Base-by-base conservation (phyloP, 2,797 vertebrate species). In the Chelon labrosus region DNA sequence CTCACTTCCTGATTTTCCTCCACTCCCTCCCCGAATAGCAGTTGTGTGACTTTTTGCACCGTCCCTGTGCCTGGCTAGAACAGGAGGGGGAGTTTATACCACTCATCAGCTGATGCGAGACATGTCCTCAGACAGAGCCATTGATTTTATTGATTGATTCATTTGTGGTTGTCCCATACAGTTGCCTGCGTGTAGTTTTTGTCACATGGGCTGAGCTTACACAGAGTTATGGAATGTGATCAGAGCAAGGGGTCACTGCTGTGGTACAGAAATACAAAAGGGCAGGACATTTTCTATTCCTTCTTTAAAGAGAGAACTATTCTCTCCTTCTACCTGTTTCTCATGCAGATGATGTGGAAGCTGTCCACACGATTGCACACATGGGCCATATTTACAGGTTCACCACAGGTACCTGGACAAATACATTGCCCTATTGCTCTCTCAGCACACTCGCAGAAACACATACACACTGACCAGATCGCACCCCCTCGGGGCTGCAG, bases 81-180 rank as follows among this genome's bases (percentile, higher is more conserved):
- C 89, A 79, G 58, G 41, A 22, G 87, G 88, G 90, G 92, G 83
- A 84, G 92, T 94, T 94, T 93, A 92, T 90, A 93, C 84, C 92
- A 95, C 92, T 93, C 95, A 92, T 93, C 83, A 89, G 92, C 91
- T 92, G 89, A 94, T 89, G 77, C 54, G 79, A 85, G 89, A 93
- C 91, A 86, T 93, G 92, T 94, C 92, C 90, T 93, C 93, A 92
- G 90, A 93, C 86, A 68, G 76, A 84, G 54, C 79, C 59, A 89
- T 95, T 89, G 87, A 90, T 89, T 89, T 82, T 87, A 91, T 88
- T 90, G 95, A 96, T 90, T 94, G 92, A 95, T 89, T 87, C 19
- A 82, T 87, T 86, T 86, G 82, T 13, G 56, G 64, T 72, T 85
- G 83, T 85, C 83, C 83, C 74, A 50, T 75, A 74, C 58, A 64